Evolutionary conservation across 1,140 invertebrate genomes (phyloP).

Genomic region (Tenebrio molitor): DNA sequence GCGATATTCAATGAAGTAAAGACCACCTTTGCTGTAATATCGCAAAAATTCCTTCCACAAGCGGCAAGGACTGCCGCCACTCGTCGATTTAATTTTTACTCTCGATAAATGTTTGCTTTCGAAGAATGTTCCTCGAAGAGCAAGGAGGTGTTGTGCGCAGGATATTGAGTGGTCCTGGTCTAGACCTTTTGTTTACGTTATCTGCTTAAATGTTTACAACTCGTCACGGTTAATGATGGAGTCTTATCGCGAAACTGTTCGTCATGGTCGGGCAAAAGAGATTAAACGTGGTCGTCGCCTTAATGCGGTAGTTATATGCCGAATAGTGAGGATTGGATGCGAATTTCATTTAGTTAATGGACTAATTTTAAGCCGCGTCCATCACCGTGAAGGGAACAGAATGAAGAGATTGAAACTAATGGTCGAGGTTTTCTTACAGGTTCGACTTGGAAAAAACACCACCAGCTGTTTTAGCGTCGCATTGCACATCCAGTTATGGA

Average conservation of each 20-base stretch:
- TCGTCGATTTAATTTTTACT: too few species aligned
- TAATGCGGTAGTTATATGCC: background rate
- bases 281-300: background rate
- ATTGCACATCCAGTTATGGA: background rate
- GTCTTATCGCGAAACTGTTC: background rate
- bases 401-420: constrained; percentile 27
- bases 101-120: too few species aligned
- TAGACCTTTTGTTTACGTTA: background rate
- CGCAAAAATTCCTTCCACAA: too few species aligned
- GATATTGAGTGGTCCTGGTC: too few species aligned
- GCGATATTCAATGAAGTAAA: background rate
- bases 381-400: constrained; percentile 9
- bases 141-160: too few species aligned
- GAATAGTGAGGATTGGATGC: constrained; percentile 18
- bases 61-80: too few species aligned
- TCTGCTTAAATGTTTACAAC: constrained; percentile 5
- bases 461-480: background rate
- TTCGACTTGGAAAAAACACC: background rate
- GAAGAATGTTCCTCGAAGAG: too few species aligned
- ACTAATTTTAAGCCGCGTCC: constrained; percentile 25
- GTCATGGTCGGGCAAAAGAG: background rate
- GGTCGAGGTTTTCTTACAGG: background rate
- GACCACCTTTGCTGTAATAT: too few species aligned
- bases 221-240: background rate
- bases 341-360: constrained; percentile 43